phyloP scores from a whole-genome alignment of 1,140 invertebrate species.

The Tetramorium parvispinum region DNA sequence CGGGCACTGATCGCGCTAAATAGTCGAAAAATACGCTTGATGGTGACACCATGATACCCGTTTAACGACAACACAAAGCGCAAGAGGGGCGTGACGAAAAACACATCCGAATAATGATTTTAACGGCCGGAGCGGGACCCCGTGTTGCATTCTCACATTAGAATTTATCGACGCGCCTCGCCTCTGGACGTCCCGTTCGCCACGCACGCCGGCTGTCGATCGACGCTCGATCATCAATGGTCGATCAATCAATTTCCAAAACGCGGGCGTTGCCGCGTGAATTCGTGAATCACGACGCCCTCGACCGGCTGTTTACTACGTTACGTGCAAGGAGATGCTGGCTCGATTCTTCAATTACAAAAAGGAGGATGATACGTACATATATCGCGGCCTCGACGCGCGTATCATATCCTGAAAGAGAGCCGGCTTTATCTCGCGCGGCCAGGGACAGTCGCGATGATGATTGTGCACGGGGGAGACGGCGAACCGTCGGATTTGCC shows the following conservation, averaged over 20 bases:
- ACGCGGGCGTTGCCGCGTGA: constrained; percentile 11
- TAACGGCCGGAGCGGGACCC: neutral
- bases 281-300: neutral
- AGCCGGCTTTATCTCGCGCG: constrained; percentile 7
- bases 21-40: constrained; percentile 1
- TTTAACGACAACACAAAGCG: neutral
- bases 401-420: neutral
- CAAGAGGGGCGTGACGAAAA: neutral
- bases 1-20: neutral
- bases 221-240: constrained; percentile 12
- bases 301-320: neutral
- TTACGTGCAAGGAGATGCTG: neutral
- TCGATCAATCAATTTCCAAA: constrained; percentile 34
- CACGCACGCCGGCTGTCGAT: neutral
- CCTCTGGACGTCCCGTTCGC: neutral
- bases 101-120: neutral
- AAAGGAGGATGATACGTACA: neutral
- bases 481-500: constrained; percentile 65
- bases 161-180: neutral
- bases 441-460: neutral
- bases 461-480: constrained; percentile 4
- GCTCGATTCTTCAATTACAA: constrained; percentile 17
- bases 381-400: no score
- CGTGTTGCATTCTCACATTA: neutral
- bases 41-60: neutral